phyloP scores from a whole-genome alignment of 2,113 vertebrate genomes.

The Hyperopisus bebe region DNA sequence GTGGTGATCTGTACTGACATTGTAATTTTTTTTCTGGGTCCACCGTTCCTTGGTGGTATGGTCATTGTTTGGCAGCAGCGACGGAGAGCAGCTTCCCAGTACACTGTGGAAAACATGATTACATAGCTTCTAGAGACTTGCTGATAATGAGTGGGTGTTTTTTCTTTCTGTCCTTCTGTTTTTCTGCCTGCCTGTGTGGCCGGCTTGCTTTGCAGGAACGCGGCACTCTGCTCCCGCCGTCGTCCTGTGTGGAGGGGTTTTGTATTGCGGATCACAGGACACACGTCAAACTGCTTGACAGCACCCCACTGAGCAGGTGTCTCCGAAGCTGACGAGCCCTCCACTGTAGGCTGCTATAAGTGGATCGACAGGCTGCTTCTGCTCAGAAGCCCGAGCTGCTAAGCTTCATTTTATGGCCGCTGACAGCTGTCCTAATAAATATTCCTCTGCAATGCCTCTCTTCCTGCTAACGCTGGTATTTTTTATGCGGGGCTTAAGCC shows the following conservation, averaged over 20 bases:
- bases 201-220: background rate
- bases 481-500: background rate
- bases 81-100: background rate
- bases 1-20: background rate
- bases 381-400: background rate
- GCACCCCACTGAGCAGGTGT: background rate
- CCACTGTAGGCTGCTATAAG: background rate
- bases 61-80: background rate
- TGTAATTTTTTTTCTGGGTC: background rate
- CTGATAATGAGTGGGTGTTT: background rate
- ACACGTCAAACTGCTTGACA: background rate
- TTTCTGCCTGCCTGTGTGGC: background rate
- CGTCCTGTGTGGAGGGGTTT: background rate
- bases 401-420: background rate
- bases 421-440: background rate
- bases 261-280: background rate
- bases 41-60: background rate
- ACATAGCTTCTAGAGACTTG: background rate
- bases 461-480: background rate
- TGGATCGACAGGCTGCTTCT: background rate
- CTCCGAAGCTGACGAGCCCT: background rate
- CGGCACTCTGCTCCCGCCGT: background rate
- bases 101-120: background rate
- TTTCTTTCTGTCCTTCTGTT: background rate
- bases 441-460: background rate